These are phyloP conservation scores for Sturnus vulgaris DNA, from an alignment of 2,113 vertebrate species.

Conservation along the genomic window DNA sequence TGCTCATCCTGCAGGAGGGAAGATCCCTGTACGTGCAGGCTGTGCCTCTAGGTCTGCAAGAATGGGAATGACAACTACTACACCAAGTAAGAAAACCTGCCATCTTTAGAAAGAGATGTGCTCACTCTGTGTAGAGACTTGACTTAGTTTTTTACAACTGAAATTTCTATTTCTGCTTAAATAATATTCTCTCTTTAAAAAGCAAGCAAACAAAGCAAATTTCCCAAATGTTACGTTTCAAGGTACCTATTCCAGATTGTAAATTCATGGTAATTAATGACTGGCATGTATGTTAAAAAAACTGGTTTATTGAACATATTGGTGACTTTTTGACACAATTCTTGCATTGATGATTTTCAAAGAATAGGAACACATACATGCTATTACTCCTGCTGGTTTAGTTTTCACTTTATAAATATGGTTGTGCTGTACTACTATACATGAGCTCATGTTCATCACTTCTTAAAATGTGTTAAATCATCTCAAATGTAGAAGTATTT, in stretches of 20 bases:
- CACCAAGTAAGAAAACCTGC: slow-evolving; percentile 82
- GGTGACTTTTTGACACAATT: background rate
- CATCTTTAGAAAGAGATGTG: background rate
- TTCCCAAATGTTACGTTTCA: background rate
- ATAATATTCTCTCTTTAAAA: background rate
- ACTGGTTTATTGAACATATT: background rate
- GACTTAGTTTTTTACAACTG: background rate
- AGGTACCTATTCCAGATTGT: background rate
- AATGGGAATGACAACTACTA: slow-evolving; percentile 64
- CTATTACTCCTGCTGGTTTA: background rate
- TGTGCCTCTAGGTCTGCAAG: slow-evolving; percentile 61
- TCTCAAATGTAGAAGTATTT: background rate
- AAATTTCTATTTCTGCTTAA: background rate
- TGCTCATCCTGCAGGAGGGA: slow-evolving; percentile 33
- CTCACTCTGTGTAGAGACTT: background rate
- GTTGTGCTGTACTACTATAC: background rate
- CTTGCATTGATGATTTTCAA: background rate
- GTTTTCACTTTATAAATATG: background rate
- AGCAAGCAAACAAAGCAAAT: background rate
- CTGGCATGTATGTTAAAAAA: background rate
- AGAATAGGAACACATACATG: background rate
- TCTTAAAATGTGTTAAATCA: rapidly evolving
- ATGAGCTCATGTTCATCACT: background rate
- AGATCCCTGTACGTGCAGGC: slow-evolving; percentile 66
- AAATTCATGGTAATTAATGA: background rate